Percentiles rank a stretch among this genome's conserved stretches.
These are phyloP conservation scores for Cyprinodon brontotheroides DNA, from an alignment of 2,113 vertebrate species.

Conservation along the genomic window DNA sequence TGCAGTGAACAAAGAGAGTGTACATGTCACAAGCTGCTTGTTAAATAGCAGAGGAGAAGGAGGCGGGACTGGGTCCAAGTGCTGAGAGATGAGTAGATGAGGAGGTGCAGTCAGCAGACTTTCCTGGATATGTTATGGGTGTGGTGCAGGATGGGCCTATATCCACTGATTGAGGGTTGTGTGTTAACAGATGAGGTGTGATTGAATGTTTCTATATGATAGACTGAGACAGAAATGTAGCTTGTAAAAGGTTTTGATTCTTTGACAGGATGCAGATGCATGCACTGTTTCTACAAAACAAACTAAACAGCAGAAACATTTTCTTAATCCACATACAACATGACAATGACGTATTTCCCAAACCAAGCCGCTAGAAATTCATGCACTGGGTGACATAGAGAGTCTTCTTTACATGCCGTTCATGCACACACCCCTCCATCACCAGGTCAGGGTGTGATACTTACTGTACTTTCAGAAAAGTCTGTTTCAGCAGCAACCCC, in stretches of 20 bases:
- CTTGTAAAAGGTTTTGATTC: background rate
- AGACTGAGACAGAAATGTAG: background rate
- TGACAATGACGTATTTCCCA: slow-evolving; percentile 59
- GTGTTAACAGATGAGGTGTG: slow-evolving; percentile 2
- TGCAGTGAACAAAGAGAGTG: slow-evolving; percentile 38
- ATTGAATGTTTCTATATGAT: background rate
- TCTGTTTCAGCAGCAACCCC: slow-evolving; percentile 95
- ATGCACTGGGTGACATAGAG: slow-evolving; percentile 43
- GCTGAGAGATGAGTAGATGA: slow-evolving; percentile 18
- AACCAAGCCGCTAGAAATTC: slow-evolving; percentile 53
- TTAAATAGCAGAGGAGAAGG: slow-evolving; percentile 26
- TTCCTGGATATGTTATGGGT: slow-evolving; percentile 12
- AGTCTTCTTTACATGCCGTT: slow-evolving; percentile 18
- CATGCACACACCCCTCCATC: slow-evolving; percentile 62
- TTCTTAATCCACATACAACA: slow-evolving; percentile 36
- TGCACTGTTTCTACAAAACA: slow-evolving; percentile 14
- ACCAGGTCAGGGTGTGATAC: slow-evolving; percentile 69
- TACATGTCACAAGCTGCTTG: slow-evolving; percentile 28
- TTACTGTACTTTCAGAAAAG: slow-evolving; percentile 90
- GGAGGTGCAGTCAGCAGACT: background rate
- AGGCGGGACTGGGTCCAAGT: slow-evolving; percentile 7
- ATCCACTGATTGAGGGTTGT: slow-evolving; percentile 24
- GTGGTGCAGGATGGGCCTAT: background rate
- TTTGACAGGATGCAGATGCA: slow-evolving; percentile 24
- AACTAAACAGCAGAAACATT: slow-evolving; percentile 17